Conservation (phyloP, 30 jellyfish, hydroid and myxozoan species). For the Sanderia malayensis region DNA sequence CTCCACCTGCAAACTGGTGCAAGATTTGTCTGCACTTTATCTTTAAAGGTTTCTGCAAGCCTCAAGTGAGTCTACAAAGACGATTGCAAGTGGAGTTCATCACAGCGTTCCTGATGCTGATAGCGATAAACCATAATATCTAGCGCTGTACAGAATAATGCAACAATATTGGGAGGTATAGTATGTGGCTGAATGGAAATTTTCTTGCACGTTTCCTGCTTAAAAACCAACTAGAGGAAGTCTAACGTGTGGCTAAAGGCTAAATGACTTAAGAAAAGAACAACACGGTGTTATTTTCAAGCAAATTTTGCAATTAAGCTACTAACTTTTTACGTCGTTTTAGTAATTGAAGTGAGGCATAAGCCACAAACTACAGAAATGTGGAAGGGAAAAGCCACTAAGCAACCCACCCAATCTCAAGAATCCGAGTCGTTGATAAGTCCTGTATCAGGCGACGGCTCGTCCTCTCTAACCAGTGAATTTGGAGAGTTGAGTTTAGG, state of each 20-base stretch:
- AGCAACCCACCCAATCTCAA: slow-evolving; percentile 50
- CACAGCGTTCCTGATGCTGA: too few relatives aligned
- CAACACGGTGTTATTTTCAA: neutral
- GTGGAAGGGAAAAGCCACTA: slow-evolving; percentile 50
- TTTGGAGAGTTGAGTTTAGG: slow-evolving; percentile 39
- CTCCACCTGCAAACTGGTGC: slow-evolving; percentile 70
- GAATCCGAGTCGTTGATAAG: slow-evolving; percentile 40
- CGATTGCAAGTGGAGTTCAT: too few relatives aligned
- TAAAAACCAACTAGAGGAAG: neutral
- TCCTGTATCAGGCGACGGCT: slow-evolving; percentile 19
- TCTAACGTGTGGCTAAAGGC: neutral
- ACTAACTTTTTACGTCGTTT: neutral
- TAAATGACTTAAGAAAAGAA: neutral
- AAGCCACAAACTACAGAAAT: too few relatives aligned
- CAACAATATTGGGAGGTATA: too few relatives aligned
- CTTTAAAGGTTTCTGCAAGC: neutral
- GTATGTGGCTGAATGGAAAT: neutral
- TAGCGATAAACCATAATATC: too few relatives aligned
- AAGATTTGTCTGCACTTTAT: slow-evolving; percentile 42
- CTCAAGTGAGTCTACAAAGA: too few relatives aligned
- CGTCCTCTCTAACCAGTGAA: slow-evolving; percentile 32
- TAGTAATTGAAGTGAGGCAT: too few relatives aligned
- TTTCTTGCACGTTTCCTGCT: neutral
- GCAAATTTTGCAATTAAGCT: neutral
- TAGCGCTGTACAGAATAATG: too few relatives aligned